Evolutionary conservation across 2,113 vertebrate species (phyloP), one percentile per base, ranked within the genome.

Genomic region (Benitochromis conjunctus): DNA sequence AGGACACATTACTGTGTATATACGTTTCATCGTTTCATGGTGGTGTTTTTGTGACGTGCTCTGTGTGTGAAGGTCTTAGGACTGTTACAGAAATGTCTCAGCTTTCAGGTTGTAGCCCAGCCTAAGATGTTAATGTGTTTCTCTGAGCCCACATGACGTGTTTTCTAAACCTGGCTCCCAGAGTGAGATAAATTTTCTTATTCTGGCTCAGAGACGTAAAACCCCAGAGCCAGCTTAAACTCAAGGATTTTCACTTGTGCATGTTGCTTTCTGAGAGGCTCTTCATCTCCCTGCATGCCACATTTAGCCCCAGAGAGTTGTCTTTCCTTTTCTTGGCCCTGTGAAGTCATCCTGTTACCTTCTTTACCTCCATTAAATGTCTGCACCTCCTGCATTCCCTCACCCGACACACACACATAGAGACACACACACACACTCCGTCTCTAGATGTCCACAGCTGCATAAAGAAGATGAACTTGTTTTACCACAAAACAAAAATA

Each of bases 401-500:
- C 82, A 51, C 46, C n/a, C 19, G 13, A 21, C 34, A 2, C 38
- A 64, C 6, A 64, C 60, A 64, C 57, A 60, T 26, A 58, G 16
- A 58, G 24, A n/a, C 19, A 55, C 54, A 56, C 57, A 56, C 57
- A 38, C 38, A 41, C 54, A 21, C 21, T 29, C 34, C 53, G 38
- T 31, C 53, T 82, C 79, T n/a, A 51, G 57, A 81, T 55, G 43
- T 11, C 82, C 80, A 56, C 53, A 16, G 62, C 26, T 38, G 21
- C 64, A 60, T 78, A 79, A 92, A 77, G 85, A 48, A 80, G 82
- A 89, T 90, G 84, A 91, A 88, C 86, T 66, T 57, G 82, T 87
- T 95, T 94, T 89, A 95, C 74, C 57, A 81, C 85, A 36, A 26
- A 19, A 38, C 77, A 85, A 89, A 91, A 93, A 55, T 92, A 76